Evolutionary conservation across 2,797 vertebrate genomes (phyloP).

Genomic region (Oceanodroma leucorhoa): DNA sequence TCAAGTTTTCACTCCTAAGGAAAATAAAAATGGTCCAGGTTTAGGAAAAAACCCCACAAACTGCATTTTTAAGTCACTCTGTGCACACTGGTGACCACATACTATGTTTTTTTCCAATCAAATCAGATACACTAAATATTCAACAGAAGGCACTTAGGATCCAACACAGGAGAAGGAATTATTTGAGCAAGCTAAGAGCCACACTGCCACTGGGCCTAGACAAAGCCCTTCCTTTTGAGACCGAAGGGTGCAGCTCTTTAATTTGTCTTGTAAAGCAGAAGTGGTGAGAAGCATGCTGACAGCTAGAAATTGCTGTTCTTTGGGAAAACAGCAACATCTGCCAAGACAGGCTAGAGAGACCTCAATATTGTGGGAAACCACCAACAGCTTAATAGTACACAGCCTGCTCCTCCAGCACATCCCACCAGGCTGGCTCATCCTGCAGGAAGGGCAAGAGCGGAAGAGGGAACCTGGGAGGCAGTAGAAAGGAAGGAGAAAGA

Average conservation of each 20-base stretch:
- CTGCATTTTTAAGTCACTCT: neutral
- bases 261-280: constrained; percentile 51
- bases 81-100: neutral
- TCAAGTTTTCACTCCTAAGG: neutral
- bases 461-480: neutral
- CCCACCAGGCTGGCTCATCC: constrained; percentile 26
- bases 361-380: constrained; percentile 31
- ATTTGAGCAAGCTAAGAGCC: neutral
- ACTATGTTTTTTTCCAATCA: neutral
- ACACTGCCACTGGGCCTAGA: neutral
- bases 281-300: constrained; percentile 28
- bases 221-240: neutral
- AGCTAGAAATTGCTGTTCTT: constrained; percentile 38
- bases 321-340: constrained; percentile 36
- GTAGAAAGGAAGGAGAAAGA: neutral
- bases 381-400: neutral
- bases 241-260: constrained; percentile 16
- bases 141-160: neutral
- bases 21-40: neutral
- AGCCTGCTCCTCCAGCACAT: constrained; percentile 12
- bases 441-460: neutral
- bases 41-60: neutral
- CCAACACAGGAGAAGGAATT: neutral
- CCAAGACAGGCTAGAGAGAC: neutral
- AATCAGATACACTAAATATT: neutral